phyloP scores from a whole-genome alignment of 2,888 invertebrate genomes.

The Hyalella azteca region DNA sequence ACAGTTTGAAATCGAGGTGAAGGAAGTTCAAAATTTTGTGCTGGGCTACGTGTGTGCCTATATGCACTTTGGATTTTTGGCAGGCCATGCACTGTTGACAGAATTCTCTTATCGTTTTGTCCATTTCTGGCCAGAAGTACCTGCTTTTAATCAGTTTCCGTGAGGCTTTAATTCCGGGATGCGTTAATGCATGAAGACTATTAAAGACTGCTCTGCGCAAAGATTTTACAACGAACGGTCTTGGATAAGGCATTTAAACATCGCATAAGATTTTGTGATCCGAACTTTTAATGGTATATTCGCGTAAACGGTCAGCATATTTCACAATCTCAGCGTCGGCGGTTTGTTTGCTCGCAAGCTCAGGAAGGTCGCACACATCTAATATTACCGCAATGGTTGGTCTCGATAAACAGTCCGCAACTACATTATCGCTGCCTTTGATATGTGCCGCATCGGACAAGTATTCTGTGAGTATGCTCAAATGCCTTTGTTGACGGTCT shows the following conservation, averaged over 20 bases:
- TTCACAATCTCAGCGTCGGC: not conserved
- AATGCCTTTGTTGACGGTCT: not conserved
- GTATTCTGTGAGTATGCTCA: not conserved
- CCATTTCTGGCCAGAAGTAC: constrained; percentile 38
- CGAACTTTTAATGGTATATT: too few relatives aligned
- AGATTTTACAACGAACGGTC: not conserved
- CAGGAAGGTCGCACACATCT: not conserved
- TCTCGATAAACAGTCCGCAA: constrained; percentile 38
- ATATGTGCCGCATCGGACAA: constrained; percentile 1
- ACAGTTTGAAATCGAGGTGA: constrained; percentile 25
- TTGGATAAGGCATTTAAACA: too few relatives aligned
- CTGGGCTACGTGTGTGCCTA: not conserved
- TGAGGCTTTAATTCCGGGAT: constrained; percentile 9
- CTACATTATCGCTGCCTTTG: constrained; percentile 17
- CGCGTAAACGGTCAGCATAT: too few relatives aligned
- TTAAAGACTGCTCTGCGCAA: not conserved
- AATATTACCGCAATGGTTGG: constrained; percentile 22
- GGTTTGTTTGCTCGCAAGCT: not conserved
- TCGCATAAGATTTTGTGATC: too few relatives aligned
- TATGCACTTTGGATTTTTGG: too few relatives aligned
- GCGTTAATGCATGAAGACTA: not conserved
- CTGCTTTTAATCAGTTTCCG: not conserved
- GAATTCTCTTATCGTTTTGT: not conserved
- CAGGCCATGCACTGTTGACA: constrained; percentile 19
- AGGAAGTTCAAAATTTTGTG: not conserved